Conservation (phyloP, 2,888 invertebrate genomes). For the Habrosyne pyritoides region DNA sequence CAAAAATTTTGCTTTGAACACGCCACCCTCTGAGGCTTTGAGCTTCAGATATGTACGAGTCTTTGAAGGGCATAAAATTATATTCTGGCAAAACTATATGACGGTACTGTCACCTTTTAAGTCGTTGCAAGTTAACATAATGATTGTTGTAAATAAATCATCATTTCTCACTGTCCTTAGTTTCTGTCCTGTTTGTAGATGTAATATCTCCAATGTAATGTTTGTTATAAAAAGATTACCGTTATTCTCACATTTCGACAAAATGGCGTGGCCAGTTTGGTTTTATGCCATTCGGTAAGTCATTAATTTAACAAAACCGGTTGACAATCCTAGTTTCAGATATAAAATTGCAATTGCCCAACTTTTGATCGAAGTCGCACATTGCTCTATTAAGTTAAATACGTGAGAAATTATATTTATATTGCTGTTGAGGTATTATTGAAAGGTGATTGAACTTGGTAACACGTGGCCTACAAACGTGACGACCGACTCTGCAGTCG, state of each 20-base stretch:
- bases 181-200: too few relatives aligned
- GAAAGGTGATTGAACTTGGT: background rate
- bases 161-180: too few relatives aligned
- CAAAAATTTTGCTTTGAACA: slow-evolving; percentile 18
- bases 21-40: background rate
- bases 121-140: too few relatives aligned
- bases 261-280: background rate
- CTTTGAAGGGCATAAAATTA: background rate
- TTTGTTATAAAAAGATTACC: too few relatives aligned
- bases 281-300: background rate
- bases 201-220: too few relatives aligned
- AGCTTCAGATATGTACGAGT: background rate
- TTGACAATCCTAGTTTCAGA: background rate
- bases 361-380: background rate
- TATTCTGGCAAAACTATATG: too few relatives aligned
- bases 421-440: background rate
- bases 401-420: background rate
- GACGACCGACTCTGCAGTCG: background rate
- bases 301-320: background rate
- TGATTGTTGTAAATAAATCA: too few relatives aligned
- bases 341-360: background rate
- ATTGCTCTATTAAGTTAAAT: background rate
- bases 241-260: too few relatives aligned
- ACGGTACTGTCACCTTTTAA: too few relatives aligned
- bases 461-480: background rate